Percentiles rank a stretch among this genome's conserved stretches.
phyloP scores from a whole-genome alignment of 2,888 invertebrate species.

The Caenorhabditis angaria region DNA sequence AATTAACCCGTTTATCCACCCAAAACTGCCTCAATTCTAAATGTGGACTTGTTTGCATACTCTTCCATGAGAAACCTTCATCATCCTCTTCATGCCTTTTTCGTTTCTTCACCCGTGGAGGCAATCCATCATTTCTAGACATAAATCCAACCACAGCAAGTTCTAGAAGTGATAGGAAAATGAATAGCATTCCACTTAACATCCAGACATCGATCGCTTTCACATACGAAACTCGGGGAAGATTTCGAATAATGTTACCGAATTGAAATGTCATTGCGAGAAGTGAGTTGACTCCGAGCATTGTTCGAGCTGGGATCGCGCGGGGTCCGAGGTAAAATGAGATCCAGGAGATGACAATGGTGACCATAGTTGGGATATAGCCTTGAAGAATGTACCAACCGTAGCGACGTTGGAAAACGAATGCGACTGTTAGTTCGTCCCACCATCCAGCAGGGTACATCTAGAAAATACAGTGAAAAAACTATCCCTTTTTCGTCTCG shows the following conservation, averaged over 20 bases:
- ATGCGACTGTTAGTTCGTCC: constrained; percentile 71
- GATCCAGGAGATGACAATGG: constrained; percentile 72
- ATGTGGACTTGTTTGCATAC: constrained; percentile 68
- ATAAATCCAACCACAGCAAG: constrained; percentile 72
- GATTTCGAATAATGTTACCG: constrained; percentile 72
- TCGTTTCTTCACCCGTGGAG: constrained; percentile 52
- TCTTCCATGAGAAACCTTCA: constrained; percentile 69
- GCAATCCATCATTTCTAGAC: constrained; percentile 71
- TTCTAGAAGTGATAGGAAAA: constrained; percentile 70
- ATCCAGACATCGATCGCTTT: constrained; percentile 72
- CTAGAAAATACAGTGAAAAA: constrained; percentile 48
- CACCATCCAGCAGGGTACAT: constrained; percentile 72
- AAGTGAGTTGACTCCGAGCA: constrained; percentile 72
- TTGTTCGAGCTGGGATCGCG: constrained; percentile 72
- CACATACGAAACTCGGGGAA: constrained; percentile 72
- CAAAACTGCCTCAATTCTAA: constrained; percentile 70
- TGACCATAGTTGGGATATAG: constrained; percentile 69
- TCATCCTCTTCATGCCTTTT: constrained; percentile 51
- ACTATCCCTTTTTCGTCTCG: too few species aligned
- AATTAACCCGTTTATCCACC: constrained; percentile 67
- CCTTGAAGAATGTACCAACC: constrained; percentile 73
- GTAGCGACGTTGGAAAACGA: constrained; percentile 70
- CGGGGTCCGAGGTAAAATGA: constrained; percentile 71
- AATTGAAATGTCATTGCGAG: constrained; percentile 73
- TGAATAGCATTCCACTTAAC: constrained; percentile 72